These are phyloP conservation scores for Phoxinus dragarum DNA, from an alignment of 2,797 vertebrate genomes.

Conservation along the genomic window DNA sequence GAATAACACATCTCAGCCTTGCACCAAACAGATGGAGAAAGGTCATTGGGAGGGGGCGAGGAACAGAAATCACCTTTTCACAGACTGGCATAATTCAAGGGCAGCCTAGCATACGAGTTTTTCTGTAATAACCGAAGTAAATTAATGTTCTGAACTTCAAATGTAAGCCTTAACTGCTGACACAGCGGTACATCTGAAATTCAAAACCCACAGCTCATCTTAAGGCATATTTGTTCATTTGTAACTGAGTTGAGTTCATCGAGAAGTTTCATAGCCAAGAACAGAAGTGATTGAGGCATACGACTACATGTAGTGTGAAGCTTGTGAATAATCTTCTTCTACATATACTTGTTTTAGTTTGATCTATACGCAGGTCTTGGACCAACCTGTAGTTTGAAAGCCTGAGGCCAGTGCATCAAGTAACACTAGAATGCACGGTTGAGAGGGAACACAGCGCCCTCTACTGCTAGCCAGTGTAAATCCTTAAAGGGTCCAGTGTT, in stretches of 20 bases:
- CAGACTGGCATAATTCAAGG: background rate
- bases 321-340: too few species aligned
- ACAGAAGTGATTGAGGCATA: conserved; percentile 15
- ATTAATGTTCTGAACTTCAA: background rate
- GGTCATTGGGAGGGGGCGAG: conserved; percentile 25
- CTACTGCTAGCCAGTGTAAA: conserved; percentile 78
- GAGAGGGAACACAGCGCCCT: conserved; percentile 67
- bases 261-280: background rate
- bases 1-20: conserved; percentile 47
- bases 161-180: background rate
- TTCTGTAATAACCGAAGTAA: conserved; percentile 1
- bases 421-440: conserved; percentile 61
- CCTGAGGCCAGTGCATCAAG: conserved; percentile 77
- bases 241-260: background rate
- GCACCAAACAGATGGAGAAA: conserved; percentile 35
- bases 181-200: background rate
- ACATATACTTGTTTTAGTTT: conserved; percentile 14
- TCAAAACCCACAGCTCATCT: conserved; percentile 9
- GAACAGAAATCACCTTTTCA: conserved; percentile 18
- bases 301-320: conserved; percentile 26
- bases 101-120: background rate
- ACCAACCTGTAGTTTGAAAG: conserved; percentile 59
- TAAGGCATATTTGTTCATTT: conserved; percentile 21
- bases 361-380: conserved; percentile 12
- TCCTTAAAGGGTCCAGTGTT: conserved; percentile 66